Percentiles rank a stretch among this genome's conserved stretches.
Evolutionary conservation across 2,888 invertebrate genomes (phyloP).

Genomic region (Thecocarcelia acutangulata): DNA sequence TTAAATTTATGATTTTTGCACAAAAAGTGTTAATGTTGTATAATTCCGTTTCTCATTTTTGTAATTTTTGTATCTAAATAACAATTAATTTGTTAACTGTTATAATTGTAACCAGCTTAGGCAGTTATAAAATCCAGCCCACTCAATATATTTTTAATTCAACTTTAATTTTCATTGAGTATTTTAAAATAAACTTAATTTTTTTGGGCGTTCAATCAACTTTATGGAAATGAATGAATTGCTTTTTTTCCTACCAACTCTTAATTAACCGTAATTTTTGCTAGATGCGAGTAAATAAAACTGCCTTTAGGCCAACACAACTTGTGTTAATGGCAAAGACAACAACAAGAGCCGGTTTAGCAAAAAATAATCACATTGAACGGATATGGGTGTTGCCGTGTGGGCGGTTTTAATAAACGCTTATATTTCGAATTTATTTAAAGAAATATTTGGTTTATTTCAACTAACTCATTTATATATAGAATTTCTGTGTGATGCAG

Average conservation of each 20-base stretch:
- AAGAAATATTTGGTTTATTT: background rate
- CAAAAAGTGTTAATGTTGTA: background rate
- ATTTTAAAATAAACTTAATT: background rate
- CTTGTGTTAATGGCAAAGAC: constrained; percentile 26
- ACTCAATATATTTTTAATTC: constrained; percentile 30
- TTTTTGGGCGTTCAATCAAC: constrained; percentile 52
- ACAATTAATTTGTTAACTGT: background rate
- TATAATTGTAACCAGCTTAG: background rate
- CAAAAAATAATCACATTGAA: constrained; percentile 41
- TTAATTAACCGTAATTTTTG: constrained; percentile 68
- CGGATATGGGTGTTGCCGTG: constrained; percentile 68
- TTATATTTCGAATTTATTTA: constrained; percentile 40
- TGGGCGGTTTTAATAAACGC: constrained; percentile 65
- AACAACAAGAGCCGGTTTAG: constrained; percentile 35
- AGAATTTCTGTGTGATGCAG: background rate
- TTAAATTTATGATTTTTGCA: too few relatives aligned
- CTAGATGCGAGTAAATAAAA: constrained; percentile 28
- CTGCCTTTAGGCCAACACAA: constrained; percentile 35
- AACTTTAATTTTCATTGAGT: constrained; percentile 25
- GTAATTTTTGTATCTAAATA: too few relatives aligned
- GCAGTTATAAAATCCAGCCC: constrained; percentile 5
- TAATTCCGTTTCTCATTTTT: background rate
- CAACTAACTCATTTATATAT: too few relatives aligned
- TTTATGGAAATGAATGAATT: constrained; percentile 31
- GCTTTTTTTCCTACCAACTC: constrained; percentile 25